A percentile compares a stretch with the other conserved stretches of the same genome.
These are phyloP conservation scores for Drosophila aff. DNA, from an alignment of 1,140 invertebrate species.

Conservation along the genomic window DNA sequence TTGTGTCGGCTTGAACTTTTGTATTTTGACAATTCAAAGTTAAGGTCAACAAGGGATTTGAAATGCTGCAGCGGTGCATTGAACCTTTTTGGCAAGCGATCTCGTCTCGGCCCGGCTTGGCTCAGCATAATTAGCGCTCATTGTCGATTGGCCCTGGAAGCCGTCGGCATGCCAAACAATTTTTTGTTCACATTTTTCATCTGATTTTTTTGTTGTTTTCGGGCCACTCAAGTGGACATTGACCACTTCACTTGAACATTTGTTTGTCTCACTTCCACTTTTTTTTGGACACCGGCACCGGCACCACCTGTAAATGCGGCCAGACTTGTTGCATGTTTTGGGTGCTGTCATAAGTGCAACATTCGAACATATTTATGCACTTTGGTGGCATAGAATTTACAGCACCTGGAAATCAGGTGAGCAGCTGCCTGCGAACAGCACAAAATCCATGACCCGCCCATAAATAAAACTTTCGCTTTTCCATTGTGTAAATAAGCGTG, in stretches of 20 bases:
- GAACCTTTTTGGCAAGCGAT: slow-evolving; percentile 59
- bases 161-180: slow-evolving; percentile 32
- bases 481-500: slow-evolving; percentile 68
- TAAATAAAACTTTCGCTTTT: slow-evolving; percentile 77
- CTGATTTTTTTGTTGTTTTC: slow-evolving; percentile 1
- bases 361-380: slow-evolving; percentile 77
- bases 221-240: slow-evolving; percentile 66
- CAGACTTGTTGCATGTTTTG: slow-evolving; percentile 48
- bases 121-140: slow-evolving; percentile 78
- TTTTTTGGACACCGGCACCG: slow-evolving; percentile 25
- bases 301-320: slow-evolving; percentile 47
- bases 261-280: slow-evolving; percentile 22
- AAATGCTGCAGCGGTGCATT: slow-evolving; percentile 80
- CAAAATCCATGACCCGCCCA: slow-evolving; percentile 21
- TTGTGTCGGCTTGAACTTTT: slow-evolving; percentile 70
- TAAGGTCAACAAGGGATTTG: slow-evolving; percentile 83
- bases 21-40: slow-evolving; percentile 83
- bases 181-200: slow-evolving; percentile 17
- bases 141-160: slow-evolving; percentile 68
- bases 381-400: slow-evolving; percentile 67
- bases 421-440: slow-evolving; percentile 24
- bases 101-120: slow-evolving; percentile 33
- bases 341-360: slow-evolving; percentile 68
- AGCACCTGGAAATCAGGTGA: slow-evolving; percentile 45
- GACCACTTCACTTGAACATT: slow-evolving; percentile 44